Evolutionary conservation across 2,888 invertebrate genomes (phyloP).

Genomic region (Monopis laevigella): DNA sequence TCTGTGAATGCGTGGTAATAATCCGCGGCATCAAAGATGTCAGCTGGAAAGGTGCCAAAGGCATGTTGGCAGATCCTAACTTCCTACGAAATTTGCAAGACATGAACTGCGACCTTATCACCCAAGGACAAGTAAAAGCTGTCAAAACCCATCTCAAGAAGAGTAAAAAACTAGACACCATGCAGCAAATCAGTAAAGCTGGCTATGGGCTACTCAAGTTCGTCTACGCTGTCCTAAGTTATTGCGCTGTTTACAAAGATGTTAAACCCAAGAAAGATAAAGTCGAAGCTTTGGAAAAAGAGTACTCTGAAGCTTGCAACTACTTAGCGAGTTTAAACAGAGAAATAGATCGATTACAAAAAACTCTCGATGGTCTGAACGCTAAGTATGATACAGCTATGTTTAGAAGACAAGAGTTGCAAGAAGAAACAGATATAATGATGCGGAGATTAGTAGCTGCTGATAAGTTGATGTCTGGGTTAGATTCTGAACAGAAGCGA

Average conservation of each 20-base stretch:
- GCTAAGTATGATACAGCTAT: conserved; percentile 81
- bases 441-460: conserved; percentile 83
- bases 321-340: conserved; percentile 76
- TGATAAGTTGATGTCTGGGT: conserved; percentile 86
- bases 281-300: conserved; percentile 79
- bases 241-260: conserved; percentile 87
- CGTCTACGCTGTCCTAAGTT: conserved; percentile 87
- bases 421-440: conserved; percentile 85
- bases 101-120: conserved; percentile 85
- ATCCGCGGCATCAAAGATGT: conserved; percentile 84
- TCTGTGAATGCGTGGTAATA: conserved; percentile 91
- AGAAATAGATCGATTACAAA: conserved; percentile 78
- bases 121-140: conserved; percentile 73
- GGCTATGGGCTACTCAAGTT: conserved; percentile 87
- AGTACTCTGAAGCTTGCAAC: conserved; percentile 67
- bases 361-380: conserved; percentile 74
- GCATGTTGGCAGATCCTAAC: conserved; percentile 91
- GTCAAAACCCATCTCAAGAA: conserved; percentile 79
- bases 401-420: conserved; percentile 71
- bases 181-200: conserved; percentile 86
- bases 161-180: conserved; percentile 78
- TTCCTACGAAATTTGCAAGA: conserved; percentile 83
- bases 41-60: conserved; percentile 91
- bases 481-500: conserved; percentile 83
- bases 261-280: conserved; percentile 87